These are phyloP conservation scores for Solea solea DNA, from an alignment of 2,113 vertebrate genomes.

Conservation along the genomic window DNA sequence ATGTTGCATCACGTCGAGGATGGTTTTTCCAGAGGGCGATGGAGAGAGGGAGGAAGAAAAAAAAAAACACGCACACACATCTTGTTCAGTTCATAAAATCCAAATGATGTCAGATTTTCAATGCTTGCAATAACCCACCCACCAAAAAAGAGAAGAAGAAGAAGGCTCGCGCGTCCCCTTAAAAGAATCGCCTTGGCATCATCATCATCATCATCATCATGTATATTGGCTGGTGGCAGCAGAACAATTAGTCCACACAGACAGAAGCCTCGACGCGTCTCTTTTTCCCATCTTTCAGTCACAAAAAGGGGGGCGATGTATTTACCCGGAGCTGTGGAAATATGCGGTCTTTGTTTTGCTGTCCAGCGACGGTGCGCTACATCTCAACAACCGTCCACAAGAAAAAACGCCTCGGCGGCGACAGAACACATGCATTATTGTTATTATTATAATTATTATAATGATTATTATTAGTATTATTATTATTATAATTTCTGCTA, in stretches of 20 bases:
- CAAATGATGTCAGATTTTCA: conserved; percentile 78
- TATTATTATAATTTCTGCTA: neutral
- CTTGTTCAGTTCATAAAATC: conserved; percentile 53
- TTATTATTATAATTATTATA: too few relatives aligned
- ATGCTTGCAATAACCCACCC: conserved; percentile 73
- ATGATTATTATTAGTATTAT: neutral
- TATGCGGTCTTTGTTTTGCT: conserved; percentile 72
- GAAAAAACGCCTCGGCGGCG: conserved; percentile 59
- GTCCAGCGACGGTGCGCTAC: conserved; percentile 71
- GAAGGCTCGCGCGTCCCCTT: conserved; percentile 67
- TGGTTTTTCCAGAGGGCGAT: conserved; percentile 39
- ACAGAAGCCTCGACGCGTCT: conserved; percentile 54
- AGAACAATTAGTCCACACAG: conserved; percentile 71
- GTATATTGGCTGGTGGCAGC: conserved; percentile 56
- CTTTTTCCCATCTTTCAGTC: conserved; percentile 59
- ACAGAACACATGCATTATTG: conserved; percentile 41
- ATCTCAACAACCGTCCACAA: conserved; percentile 64
- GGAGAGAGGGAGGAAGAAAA: neutral
- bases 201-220: too few relatives aligned
- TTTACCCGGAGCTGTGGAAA: conserved; percentile 48
- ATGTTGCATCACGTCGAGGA: conserved; percentile 73
- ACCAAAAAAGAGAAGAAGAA: conserved; percentile 45
- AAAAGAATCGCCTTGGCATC: conserved; percentile 62
- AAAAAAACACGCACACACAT: conserved; percentile 11
- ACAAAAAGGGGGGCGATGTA: conserved; percentile 19